Percentiles rank a stretch among this genome's conserved stretches.
Evolutionary conservation across 2,113 vertebrate genomes (phyloP).

Genomic region (Oryzias woworae): DNA sequence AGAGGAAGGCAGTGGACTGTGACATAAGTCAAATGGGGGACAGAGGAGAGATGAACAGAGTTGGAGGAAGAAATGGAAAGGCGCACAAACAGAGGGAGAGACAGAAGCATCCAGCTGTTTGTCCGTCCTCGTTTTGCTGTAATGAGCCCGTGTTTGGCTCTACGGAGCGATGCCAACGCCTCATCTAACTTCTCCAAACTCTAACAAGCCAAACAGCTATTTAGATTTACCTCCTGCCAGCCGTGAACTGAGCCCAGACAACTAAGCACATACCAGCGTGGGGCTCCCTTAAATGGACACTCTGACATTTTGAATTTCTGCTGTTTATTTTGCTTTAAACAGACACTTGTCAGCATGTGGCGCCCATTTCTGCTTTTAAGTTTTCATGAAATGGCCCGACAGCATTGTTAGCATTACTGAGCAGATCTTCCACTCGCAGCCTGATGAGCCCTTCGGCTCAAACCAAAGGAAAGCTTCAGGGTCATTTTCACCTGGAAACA

Average conservation of each 20-base stretch:
- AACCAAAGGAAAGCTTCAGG: conserved; percentile 33
- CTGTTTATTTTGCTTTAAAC: conserved; percentile 69
- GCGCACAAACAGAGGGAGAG: conserved; percentile 49
- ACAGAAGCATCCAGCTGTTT: conserved; percentile 75
- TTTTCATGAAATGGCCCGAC: conserved; percentile 54
- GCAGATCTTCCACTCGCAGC: conserved; percentile 48
- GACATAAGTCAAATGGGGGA: conserved; percentile 60
- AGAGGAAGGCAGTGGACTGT: conserved; percentile 42
- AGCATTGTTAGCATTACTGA: conserved; percentile 66
- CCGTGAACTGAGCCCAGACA: conserved; percentile 54
- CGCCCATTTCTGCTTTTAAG: conserved; percentile 63
- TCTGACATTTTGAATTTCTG: conserved; percentile 64
- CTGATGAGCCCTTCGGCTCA: conserved; percentile 53
- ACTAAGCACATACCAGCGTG: conserved; percentile 66
- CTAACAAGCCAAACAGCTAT: conserved; percentile 74
- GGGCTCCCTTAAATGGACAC: conserved; percentile 69
- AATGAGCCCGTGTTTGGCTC: conserved; percentile 76
- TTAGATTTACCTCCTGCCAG: conserved; percentile 71
- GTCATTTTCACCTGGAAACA: conserved; percentile 50
- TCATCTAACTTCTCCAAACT: conserved; percentile 76
- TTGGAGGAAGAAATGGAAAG: conserved; percentile 41
- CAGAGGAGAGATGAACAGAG: conserved; percentile 39
- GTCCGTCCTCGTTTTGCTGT: conserved; percentile 67
- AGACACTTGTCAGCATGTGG: conserved; percentile 73
- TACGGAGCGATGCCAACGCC: conserved; percentile 67